Percentiles rank a stretch among this genome's conserved stretches.
phyloP scores from a whole-genome alignment of 2,888 invertebrate genomes.

The Melanostoma mellinum region DNA sequence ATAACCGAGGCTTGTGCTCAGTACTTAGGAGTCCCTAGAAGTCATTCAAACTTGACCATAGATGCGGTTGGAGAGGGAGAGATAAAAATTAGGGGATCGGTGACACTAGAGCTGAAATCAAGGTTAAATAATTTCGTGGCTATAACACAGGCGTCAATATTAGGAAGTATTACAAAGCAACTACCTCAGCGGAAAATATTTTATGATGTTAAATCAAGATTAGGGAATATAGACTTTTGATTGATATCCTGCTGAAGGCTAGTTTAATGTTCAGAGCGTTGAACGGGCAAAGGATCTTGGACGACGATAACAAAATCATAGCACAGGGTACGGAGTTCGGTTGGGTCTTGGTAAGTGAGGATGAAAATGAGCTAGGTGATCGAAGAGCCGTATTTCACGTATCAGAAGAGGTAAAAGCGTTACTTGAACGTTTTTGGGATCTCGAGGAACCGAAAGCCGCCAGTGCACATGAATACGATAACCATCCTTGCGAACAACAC shows the following conservation, averaged over 20 bases:
- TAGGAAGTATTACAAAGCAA: background rate
- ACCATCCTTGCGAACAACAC: background rate
- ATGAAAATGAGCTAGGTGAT: background rate
- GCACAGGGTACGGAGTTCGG: no score
- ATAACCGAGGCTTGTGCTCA: slow-evolving; percentile 39
- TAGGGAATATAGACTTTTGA: background rate
- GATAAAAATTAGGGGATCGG: background rate
- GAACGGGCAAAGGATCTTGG: background rate
- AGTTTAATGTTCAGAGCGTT: background rate
- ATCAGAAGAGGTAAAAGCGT: background rate
- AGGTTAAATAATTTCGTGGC: background rate
- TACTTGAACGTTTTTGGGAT: background rate
- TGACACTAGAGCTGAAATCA: slow-evolving; percentile 1
- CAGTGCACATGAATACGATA: background rate
- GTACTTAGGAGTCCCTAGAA: slow-evolving; percentile 6
- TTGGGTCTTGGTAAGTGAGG: slow-evolving; percentile 22
- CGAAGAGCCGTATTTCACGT: background rate
- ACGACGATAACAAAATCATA: no score
- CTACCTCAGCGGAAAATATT: background rate
- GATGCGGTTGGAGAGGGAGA: background rate
- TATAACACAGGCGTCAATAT: background rate
- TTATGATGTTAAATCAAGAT: background rate
- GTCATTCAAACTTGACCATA: no score
- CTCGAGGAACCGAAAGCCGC: background rate
- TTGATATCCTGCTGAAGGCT: background rate